Conservation (phyloP, 2,888 invertebrate genomes). For the Pterostichus niger region DNA sequence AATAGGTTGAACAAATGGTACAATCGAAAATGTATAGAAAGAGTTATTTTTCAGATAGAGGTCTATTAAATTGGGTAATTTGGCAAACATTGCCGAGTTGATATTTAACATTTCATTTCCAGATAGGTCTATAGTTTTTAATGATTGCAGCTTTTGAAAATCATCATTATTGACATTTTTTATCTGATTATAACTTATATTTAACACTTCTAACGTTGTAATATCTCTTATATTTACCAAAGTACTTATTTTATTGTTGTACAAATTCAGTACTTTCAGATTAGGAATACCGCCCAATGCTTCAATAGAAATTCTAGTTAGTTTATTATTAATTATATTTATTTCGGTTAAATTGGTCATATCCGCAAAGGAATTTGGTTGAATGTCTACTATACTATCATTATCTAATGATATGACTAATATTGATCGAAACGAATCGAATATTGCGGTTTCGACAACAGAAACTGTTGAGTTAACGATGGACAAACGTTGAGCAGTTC, state of each 20-base stretch:
- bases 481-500: neutral
- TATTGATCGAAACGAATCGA: neutral
- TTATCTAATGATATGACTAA: slow-evolving; percentile 9
- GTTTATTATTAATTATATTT: slow-evolving; percentile 1
- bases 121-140: neutral
- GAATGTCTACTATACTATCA: neutral
- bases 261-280: neutral
- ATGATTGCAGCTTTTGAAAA: neutral
- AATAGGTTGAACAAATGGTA: slow-evolving; percentile 77
- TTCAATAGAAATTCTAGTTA: neutral
- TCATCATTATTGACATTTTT: neutral
- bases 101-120: neutral
- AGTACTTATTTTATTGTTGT: slow-evolving; percentile 1
- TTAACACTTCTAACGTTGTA: neutral
- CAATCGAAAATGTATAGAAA: slow-evolving; percentile 81
- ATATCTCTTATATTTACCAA: slow-evolving; percentile 1
- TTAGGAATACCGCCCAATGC: neutral
- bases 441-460: neutral
- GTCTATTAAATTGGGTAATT: slow-evolving; percentile 80
- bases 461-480: neutral
- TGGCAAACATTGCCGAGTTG: slow-evolving; percentile 77
- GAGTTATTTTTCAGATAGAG: slow-evolving; percentile 84
- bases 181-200: slow-evolving; percentile 26
- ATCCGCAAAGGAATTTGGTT: neutral
- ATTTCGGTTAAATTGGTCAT: neutral